These are phyloP conservation scores for Vanessa atalanta DNA, from an alignment of 1,140 invertebrate species.

Conservation along the genomic window DNA sequence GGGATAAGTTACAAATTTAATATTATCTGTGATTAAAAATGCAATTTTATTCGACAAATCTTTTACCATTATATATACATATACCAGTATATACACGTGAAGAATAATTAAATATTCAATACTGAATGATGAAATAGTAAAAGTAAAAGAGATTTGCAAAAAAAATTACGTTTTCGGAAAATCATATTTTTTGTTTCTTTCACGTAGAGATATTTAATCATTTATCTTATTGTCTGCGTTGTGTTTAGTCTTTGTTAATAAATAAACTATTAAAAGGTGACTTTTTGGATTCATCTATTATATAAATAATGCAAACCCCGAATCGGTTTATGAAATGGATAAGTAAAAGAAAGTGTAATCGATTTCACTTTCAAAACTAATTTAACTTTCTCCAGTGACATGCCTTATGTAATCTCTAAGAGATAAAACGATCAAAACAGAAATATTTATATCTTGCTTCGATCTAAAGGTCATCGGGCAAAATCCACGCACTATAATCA, in stretches of 20 bases:
- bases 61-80: too few relatives aligned
- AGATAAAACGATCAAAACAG: conserved; percentile 73
- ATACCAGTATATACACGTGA: too few relatives aligned
- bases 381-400: conserved; percentile 80
- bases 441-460: conserved; percentile 65
- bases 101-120: too few relatives aligned
- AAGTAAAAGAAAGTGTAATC: conserved; percentile 80
- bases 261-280: background rate
- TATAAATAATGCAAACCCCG: conserved; percentile 50
- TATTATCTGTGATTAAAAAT: background rate
- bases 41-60: background rate
- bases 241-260: conserved; percentile 11
- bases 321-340: conserved; percentile 71
- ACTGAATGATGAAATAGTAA: too few relatives aligned
- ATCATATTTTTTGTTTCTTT: too few relatives aligned
- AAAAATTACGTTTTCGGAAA: too few relatives aligned
- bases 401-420: conserved; percentile 75
- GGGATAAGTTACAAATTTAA: conserved; percentile 9
- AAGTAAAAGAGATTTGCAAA: too few relatives aligned
- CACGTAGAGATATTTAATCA: too few relatives aligned
- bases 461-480: conserved; percentile 67
- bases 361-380: conserved; percentile 81
- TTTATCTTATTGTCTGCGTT: background rate
- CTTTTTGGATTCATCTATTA: conserved; percentile 39
- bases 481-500: conserved; percentile 40